A percentile compares a stretch with the other conserved stretches of the same genome.
These are phyloP conservation scores for Acyrthosiphon pisum DNA, from an alignment of 1,140 invertebrate species.

Conservation along the genomic window DNA sequence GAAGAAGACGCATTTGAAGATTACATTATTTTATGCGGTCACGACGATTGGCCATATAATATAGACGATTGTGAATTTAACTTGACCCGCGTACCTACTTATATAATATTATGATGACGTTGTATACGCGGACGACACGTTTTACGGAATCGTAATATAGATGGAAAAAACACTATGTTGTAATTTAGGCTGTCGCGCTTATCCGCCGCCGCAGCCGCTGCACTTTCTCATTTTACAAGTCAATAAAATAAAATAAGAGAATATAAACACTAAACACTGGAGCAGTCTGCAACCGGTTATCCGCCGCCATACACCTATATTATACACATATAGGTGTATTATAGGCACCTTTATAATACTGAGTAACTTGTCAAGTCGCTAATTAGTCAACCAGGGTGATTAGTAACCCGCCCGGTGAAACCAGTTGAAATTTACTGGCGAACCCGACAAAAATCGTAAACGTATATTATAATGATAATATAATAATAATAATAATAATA, in stretches of 20 bases:
- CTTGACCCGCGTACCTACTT: background rate
- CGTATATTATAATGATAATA: background rate
- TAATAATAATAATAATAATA: conserved; percentile 11
- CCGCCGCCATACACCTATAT: background rate
- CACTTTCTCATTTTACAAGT: conserved; percentile 55
- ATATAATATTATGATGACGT: background rate
- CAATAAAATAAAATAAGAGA: conserved; percentile 43
- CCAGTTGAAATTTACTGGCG: conserved; percentile 34
- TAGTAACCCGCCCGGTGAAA: conserved; percentile 29
- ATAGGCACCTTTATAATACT: background rate
- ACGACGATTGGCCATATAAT: background rate
- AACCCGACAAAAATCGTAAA: background rate
- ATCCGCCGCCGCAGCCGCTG: background rate
- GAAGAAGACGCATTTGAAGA: background rate
- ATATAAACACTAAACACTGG: background rate
- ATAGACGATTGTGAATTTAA: background rate
- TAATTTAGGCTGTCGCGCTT: background rate
- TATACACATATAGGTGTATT: background rate
- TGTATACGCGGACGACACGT: background rate
- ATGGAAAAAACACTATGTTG: background rate
- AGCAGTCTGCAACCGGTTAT: conserved; percentile 28
- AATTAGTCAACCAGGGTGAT: conserved; percentile 53
- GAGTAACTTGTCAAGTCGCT: conserved; percentile 54
- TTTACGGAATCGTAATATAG: conserved; percentile 21
- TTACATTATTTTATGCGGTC: background rate